Conservation (phyloP, 1,140 invertebrate genomes). For the Drosophila ironensis region DNA sequence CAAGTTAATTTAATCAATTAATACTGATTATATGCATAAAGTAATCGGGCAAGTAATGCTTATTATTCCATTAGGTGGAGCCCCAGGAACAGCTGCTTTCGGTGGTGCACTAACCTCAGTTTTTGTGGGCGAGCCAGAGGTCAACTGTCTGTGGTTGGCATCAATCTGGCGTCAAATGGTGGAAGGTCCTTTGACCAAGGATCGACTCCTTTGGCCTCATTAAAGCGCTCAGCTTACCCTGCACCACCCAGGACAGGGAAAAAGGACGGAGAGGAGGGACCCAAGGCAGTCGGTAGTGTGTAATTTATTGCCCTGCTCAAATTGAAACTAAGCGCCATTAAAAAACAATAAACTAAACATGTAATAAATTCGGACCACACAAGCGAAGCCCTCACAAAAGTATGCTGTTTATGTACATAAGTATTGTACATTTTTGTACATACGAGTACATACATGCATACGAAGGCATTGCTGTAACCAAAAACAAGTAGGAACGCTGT, state of each 20-base stretch:
- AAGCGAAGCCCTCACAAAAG: slow-evolving; percentile 1
- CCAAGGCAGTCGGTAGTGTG: slow-evolving; percentile 56
- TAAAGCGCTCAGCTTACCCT: slow-evolving; percentile 26
- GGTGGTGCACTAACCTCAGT: not conserved
- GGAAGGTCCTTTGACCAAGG: slow-evolving; percentile 7
- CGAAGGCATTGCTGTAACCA: not conserved
- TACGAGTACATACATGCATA: not conserved
- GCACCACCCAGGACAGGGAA: not conserved
- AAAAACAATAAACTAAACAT: slow-evolving; percentile 79
- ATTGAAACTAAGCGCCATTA: slow-evolving; percentile 78
- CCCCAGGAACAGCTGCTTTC: not conserved
- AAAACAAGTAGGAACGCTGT: no score
- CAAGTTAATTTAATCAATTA: no score
- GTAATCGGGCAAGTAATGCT: no score
- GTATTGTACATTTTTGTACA: slow-evolving; percentile 1
- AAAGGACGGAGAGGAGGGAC: slow-evolving; percentile 17
- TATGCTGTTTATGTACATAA: not conserved
- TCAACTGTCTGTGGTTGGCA: slow-evolving; percentile 37
- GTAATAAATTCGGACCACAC: slow-evolving; percentile 65
- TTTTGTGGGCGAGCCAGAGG: slow-evolving; percentile 3
- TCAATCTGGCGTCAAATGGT: slow-evolving; percentile 34
- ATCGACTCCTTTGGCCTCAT: slow-evolving; percentile 46
- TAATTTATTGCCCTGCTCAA: slow-evolving; percentile 74
- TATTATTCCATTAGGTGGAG: not conserved
- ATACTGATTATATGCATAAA: no score